phyloP scores from a whole-genome alignment of 2,113 vertebrate species.

The Myxocyprinus asiaticus region DNA sequence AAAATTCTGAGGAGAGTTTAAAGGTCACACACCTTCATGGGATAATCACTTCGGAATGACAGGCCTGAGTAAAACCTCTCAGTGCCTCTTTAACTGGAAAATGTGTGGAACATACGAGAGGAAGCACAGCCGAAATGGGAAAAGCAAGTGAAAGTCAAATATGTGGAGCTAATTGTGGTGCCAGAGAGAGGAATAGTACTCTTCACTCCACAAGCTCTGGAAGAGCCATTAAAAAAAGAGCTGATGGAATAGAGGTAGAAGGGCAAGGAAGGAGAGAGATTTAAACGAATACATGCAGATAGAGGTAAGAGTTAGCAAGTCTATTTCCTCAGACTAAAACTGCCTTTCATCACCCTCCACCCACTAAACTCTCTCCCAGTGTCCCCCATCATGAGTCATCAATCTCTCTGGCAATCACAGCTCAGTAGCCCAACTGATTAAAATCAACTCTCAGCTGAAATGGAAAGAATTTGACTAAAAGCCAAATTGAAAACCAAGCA shows the following conservation, averaged over 20 bases:
- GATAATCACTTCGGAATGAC: slow-evolving; percentile 53
- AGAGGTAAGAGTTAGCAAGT: slow-evolving; percentile 59
- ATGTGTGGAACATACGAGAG: slow-evolving; percentile 57
- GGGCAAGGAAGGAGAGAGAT: slow-evolving; percentile 16
- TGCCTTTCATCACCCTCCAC: slow-evolving; percentile 66
- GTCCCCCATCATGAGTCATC: slow-evolving; percentile 66
- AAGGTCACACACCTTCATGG: slow-evolving; percentile 47
- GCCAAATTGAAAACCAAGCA: slow-evolving; percentile 46
- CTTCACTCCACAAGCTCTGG: slow-evolving; percentile 36
- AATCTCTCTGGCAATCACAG: slow-evolving; percentile 73
- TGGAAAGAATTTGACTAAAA: slow-evolving; percentile 39
- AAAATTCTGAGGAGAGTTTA: slow-evolving; percentile 51
- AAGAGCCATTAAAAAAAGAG: slow-evolving; percentile 41
- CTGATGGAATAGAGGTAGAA: slow-evolving; percentile 32
- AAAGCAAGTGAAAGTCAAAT: slow-evolving; percentile 31
- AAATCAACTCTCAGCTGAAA: slow-evolving; percentile 1
- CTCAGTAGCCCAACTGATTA: slow-evolving; percentile 60
- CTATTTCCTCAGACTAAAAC: slow-evolving; percentile 64
- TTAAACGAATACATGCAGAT: slow-evolving; percentile 55
- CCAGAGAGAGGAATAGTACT: slow-evolving; percentile 52
- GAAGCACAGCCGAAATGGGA: slow-evolving; percentile 44
- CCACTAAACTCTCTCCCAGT: no score
- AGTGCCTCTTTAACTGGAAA: slow-evolving; percentile 72
- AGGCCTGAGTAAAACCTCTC: slow-evolving; percentile 64
- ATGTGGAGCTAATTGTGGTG: slow-evolving; percentile 21